Base-by-base conservation (phyloP, 1,140 invertebrate species). In the Cotesia glomerata region DNA sequence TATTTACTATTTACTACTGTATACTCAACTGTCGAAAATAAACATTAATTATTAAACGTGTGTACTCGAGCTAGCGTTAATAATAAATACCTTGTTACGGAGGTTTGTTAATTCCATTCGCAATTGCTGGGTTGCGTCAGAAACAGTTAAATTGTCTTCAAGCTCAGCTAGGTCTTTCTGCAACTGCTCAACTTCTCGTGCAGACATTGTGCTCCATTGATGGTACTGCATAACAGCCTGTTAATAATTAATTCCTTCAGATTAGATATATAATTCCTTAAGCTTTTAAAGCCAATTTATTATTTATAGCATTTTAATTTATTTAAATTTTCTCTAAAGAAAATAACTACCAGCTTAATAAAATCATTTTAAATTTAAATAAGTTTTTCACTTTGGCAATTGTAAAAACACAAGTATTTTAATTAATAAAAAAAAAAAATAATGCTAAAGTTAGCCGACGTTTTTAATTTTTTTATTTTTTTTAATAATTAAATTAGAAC, bases 121-220 rank as follows among this genome's bases (percentile, higher is more conserved):
- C n/a, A 93, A 82, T 69, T 90, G 91, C 74, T 90, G 88, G 0
- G 91, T 91, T 7, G 92, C 90, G 80, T 94, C 93, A 1, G 92
- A 91, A 77, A 90, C 89, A 71, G 89, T 91, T 3, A 92, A 85
- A 49, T 91, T 88, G 75, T 91, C 91, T 75, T 93, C 91, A 36
- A 95, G 85, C 72, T 92, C 90, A 58, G 87, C 86, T 49, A 95
- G 87, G 76, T 93, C 91, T 75, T 90, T 89, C 80, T 93, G 91
- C 11, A 94, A 83, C 72, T 93, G 90, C 71, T 91, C 90, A 16
- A 95, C 90, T 85, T 94, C 92, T 79, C 90, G 90, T 52, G 89
- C 88, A 9, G 92, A 92, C 75, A 94, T 87, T 74, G 89, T 89
- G 78, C 92, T 94, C 91, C 93, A 93, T 77, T 91, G 90, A 78